Percentiles rank a stretch among this genome's conserved stretches.
Conservation (phyloP, 64 coral and sea anemone species). For the Stichodactyla mertensii region DNA sequence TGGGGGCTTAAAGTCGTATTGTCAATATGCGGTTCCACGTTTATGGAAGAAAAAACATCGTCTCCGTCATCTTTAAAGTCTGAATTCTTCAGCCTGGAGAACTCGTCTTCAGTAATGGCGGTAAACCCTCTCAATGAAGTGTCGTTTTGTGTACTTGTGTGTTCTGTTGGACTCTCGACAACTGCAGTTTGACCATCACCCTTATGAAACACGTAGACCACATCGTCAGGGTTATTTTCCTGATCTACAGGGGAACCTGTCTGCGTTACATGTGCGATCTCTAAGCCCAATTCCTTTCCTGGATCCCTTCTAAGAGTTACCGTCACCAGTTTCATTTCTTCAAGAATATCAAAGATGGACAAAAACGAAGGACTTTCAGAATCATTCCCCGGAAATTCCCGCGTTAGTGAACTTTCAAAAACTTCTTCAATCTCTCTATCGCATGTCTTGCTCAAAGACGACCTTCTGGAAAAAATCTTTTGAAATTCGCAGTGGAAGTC, state of each 20-base stretch:
- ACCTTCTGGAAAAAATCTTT: neutral
- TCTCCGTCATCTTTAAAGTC: neutral
- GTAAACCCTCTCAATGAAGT: neutral
- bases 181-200: constrained; percentile 58
- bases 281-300: constrained; percentile 56
- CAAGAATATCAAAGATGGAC: constrained; percentile 24
- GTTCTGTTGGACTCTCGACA: constrained; percentile 1
- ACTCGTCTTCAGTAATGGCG: neutral
- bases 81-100: neutral
- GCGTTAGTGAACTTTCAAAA: neutral
- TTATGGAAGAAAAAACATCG: neutral
- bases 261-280: constrained; percentile 68
- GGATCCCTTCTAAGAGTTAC: constrained; percentile 23
- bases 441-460: neutral
- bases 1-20: neutral
- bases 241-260: constrained; percentile 29
- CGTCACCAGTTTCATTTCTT: constrained; percentile 52
- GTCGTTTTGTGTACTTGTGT: neutral
- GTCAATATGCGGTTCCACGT: neutral
- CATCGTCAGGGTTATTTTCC: constrained; percentile 31
- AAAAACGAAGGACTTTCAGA: neutral
- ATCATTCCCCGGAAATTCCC: neutral
- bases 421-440: neutral
- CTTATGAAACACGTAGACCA: constrained; percentile 71
- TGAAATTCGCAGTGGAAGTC: neutral